Evolutionary conservation across 2,797 vertebrate genomes (phyloP).

Genomic region (Peromyscus aztecus): DNA sequence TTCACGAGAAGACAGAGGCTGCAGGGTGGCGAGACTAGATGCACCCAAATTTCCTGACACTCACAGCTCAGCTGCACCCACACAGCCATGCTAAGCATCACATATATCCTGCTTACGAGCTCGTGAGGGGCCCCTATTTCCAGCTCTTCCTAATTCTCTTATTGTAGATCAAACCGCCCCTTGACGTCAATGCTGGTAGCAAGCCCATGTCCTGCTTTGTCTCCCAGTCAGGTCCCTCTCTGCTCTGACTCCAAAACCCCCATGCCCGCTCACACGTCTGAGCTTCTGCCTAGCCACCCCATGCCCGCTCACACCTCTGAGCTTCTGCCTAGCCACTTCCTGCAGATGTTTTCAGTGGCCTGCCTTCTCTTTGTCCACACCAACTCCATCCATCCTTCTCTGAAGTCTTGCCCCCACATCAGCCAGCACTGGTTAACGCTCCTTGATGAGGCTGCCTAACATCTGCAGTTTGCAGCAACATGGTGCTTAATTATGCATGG

Average conservation of each 20-base stretch:
- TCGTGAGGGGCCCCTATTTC: not conserved
- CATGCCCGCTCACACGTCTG: not conserved
- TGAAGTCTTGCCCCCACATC: not conserved
- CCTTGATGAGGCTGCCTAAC: not conserved
- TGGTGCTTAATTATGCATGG: conserved; percentile 37
- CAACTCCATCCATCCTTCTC: not conserved
- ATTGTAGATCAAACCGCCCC: not conserved
- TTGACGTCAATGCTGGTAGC: not conserved
- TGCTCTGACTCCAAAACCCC: not conserved
- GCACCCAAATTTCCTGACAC: not conserved
- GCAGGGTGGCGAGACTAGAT: not conserved
- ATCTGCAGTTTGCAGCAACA: not conserved
- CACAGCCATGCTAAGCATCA: not conserved
- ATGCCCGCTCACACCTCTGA: not conserved
- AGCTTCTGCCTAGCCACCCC: not conserved
- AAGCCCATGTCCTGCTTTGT: not conserved
- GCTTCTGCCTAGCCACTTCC: not conserved
- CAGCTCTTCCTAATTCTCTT: not conserved
- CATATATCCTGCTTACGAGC: not conserved
- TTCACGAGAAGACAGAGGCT: not conserved
- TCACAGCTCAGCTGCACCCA: not conserved
- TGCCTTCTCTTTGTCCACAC: not conserved
- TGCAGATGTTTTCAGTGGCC: not conserved
- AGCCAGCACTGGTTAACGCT: not conserved
- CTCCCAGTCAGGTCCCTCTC: not conserved